Evolutionary conservation across 2,888 invertebrate genomes (phyloP).

Genomic region (Sinotaia quadrata): DNA sequence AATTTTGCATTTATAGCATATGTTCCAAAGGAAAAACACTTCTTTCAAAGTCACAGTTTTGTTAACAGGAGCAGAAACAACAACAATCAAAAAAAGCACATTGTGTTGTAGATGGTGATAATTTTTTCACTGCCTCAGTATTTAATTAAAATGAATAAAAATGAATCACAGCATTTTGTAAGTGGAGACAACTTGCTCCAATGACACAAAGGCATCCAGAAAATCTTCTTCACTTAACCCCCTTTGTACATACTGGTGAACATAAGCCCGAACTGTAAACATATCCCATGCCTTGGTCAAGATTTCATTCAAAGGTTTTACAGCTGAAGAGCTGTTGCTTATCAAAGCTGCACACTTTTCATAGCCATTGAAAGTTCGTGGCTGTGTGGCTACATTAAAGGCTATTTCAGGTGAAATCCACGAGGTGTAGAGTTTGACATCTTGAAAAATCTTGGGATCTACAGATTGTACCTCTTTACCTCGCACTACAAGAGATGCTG

Average conservation of each 20-base stretch:
- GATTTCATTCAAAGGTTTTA: constrained; percentile 60
- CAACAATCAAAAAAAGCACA: too few relatives aligned
- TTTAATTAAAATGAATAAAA: neutral
- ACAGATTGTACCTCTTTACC: constrained; percentile 57
- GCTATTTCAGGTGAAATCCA: constrained; percentile 59
- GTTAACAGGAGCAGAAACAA: too few relatives aligned
- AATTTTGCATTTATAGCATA: too few relatives aligned
- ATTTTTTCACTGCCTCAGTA: neutral
- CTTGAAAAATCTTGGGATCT: constrained; percentile 55
- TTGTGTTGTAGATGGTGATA: too few relatives aligned
- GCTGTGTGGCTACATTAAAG: constrained; percentile 56
- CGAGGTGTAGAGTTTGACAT: constrained; percentile 58
- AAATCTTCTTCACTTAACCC: constrained; percentile 71
- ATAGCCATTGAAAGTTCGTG: constrained; percentile 62
- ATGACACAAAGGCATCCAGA: constrained; percentile 68
- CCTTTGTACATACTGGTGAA: constrained; percentile 72
- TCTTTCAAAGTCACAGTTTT: too few relatives aligned
- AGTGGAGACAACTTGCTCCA: constrained; percentile 71
- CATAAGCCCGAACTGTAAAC: constrained; percentile 71
- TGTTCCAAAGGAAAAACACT: too few relatives aligned
- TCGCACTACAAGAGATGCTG: constrained; percentile 62
- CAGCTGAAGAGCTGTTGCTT: constrained; percentile 68
- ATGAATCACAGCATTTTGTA: constrained; percentile 56
- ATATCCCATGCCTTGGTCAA: constrained; percentile 72
- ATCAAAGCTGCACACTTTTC: constrained; percentile 69